Evolutionary conservation across 2,888 invertebrate genomes (phyloP).

Genomic region (Caenorhabditis sp.): DNA sequence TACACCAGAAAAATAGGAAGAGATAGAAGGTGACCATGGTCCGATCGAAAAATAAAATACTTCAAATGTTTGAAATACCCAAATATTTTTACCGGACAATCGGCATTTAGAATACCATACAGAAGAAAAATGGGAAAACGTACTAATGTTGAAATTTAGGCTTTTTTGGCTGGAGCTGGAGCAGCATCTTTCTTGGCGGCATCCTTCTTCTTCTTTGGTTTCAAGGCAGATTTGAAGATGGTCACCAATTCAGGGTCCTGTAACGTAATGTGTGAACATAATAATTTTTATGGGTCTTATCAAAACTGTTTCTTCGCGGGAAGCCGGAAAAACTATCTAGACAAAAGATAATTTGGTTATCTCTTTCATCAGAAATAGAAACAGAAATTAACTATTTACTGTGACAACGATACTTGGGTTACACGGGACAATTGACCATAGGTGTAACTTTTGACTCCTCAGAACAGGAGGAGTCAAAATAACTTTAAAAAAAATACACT

Average conservation of each 20-base stretch:
- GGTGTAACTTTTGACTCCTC: no score
- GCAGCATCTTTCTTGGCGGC: constrained; percentile 29
- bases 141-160: constrained; percentile 11
- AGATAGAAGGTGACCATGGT: constrained; percentile 8
- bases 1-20: constrained; percentile 7
- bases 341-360: no score
- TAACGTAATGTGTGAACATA: no score
- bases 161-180: constrained; percentile 24
- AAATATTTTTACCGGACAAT: constrained; percentile 5
- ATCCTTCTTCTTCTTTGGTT: constrained; percentile 81
- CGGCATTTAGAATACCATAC: constrained; percentile 15
- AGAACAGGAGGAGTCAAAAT: no score
- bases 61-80: background rate
- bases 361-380: no score
- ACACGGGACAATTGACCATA: no score
- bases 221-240: constrained; percentile 81
- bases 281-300: no score
- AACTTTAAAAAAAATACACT: background rate
- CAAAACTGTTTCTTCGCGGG: no score
- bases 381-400: no score
- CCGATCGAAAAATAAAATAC: background rate
- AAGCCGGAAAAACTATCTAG: no score
- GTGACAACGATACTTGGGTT: no score
- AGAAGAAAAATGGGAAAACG: background rate
- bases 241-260: constrained; percentile 77